These are phyloP conservation scores for Todus mexicanus DNA, from an alignment of 2,797 vertebrate genomes.

Conservation along the genomic window DNA sequence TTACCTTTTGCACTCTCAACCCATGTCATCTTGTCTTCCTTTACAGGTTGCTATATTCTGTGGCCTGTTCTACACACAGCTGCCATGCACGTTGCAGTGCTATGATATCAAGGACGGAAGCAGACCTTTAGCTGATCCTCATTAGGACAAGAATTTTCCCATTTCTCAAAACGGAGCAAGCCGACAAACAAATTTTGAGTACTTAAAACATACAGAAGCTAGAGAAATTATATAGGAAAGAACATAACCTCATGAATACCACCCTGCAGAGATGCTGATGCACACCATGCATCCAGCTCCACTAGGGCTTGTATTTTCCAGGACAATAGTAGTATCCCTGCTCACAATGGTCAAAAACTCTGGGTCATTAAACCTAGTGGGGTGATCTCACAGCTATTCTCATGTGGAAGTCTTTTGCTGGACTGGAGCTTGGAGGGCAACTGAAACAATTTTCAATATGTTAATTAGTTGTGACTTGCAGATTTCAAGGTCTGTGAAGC, in stretches of 20 bases:
- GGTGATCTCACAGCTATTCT: neutral
- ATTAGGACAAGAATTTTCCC: neutral
- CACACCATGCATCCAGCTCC: neutral
- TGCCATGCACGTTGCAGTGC: neutral
- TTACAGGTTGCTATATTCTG: neutral
- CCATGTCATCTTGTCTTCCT: neutral
- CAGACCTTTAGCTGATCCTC: neutral
- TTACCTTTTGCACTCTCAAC: neutral
- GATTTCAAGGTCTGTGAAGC: neutral
- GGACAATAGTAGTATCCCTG: neutral
- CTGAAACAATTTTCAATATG: neutral
- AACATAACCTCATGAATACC: neutral
- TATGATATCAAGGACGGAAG: neutral
- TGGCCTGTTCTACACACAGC: neutral
- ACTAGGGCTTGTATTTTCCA: neutral
- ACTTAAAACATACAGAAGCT: neutral
- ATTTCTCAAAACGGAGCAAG: neutral
- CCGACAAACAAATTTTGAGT: neutral
- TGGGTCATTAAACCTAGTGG: neutral
- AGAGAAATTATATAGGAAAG: neutral
- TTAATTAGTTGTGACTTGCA: neutral
- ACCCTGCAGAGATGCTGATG: neutral
- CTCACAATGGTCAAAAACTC: neutral
- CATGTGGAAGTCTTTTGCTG: neutral
- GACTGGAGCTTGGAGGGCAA: neutral